Percentiles rank a stretch among this genome's conserved stretches.
Conservation (phyloP, 2,797 vertebrate genomes). For the Phaenicophaeus curvirostris region DNA sequence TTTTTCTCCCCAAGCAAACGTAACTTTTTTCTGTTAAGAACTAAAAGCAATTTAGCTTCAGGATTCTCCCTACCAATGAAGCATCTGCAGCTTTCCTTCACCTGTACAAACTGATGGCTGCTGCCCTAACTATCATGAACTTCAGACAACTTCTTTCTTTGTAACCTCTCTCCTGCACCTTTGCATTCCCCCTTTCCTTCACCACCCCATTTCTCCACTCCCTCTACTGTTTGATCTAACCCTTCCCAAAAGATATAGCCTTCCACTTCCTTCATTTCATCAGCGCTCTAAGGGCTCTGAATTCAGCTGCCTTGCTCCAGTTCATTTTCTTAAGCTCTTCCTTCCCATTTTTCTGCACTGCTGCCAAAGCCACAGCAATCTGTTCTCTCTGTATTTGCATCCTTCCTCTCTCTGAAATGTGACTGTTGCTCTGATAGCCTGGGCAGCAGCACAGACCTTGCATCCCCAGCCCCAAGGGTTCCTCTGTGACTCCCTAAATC, state of each 20-base stretch:
- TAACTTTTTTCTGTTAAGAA: not conserved
- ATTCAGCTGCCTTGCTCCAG: not conserved
- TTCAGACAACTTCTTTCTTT: not conserved
- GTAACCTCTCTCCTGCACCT: not conserved
- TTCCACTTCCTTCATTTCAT: conserved; percentile 14
- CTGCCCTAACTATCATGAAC: not conserved
- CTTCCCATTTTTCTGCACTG: not conserved
- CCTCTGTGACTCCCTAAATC: not conserved
- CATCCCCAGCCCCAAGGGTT: not conserved
- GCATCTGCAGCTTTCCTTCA: not conserved
- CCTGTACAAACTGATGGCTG: not conserved
- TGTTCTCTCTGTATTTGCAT: not conserved
- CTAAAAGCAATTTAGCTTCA: not conserved
- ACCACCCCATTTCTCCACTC: not conserved
- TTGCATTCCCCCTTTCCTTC: not conserved
- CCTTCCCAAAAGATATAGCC: not conserved
- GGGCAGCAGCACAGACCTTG: not conserved
- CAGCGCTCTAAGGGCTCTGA: not conserved
- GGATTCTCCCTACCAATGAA: not conserved
- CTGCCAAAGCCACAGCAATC: conserved; percentile 38
- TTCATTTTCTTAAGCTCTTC: conserved; percentile 27
- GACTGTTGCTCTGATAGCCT: not conserved
- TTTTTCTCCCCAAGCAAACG: not conserved
- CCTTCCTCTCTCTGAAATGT: not conserved
- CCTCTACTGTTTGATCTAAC: not conserved